These are phyloP conservation scores for Lordiphosa andalusiaca DNA, from an alignment of 2,888 invertebrate species.

Conservation along the genomic window DNA sequence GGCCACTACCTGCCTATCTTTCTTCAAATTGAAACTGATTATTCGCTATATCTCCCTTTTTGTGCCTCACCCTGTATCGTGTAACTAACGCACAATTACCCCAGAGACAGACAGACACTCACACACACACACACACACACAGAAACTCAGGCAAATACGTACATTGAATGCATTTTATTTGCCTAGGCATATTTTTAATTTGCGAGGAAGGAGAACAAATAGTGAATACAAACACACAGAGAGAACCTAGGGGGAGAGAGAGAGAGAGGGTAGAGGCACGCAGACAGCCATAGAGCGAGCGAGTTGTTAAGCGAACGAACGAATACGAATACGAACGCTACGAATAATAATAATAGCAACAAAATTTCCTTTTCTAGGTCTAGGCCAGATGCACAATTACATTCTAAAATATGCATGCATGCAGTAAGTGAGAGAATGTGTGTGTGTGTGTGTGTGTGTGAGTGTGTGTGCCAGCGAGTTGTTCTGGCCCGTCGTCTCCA, in stretches of 20 bases:
- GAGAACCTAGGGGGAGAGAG: slow-evolving; percentile 19
- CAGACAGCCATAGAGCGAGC: slow-evolving; percentile 2
- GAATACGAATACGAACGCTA: slow-evolving; percentile 35
- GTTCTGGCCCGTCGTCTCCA: too few species aligned
- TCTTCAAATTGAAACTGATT: too few species aligned
- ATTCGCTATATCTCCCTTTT: too few species aligned
- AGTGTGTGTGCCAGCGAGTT: not conserved
- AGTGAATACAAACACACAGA: slow-evolving; percentile 51
- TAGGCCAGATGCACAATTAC: slow-evolving; percentile 80
- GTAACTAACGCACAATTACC: slow-evolving; percentile 40
- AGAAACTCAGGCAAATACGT: slow-evolving; percentile 16
- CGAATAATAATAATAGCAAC: slow-evolving; percentile 74
- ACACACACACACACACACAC: slow-evolving; percentile 7
- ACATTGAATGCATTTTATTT: slow-evolving; percentile 58
- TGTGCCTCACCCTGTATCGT: slow-evolving; percentile 40
- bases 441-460: slow-evolving; percentile 3
- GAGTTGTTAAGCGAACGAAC: slow-evolving; percentile 20
- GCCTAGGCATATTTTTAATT: slow-evolving; percentile 72
- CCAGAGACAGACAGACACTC: slow-evolving; percentile 11
- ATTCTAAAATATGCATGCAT: slow-evolving; percentile 77
- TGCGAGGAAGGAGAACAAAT: slow-evolving; percentile 77
- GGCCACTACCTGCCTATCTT: too few species aligned
- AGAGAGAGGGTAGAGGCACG: slow-evolving; percentile 5
- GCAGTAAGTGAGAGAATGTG: slow-evolving; percentile 15
- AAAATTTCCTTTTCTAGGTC: slow-evolving; percentile 80